Evolutionary conservation across 2,113 vertebrate species (phyloP), one percentile per base, ranked within the genome.

Genomic region (Pterocles orientalis): DNA sequence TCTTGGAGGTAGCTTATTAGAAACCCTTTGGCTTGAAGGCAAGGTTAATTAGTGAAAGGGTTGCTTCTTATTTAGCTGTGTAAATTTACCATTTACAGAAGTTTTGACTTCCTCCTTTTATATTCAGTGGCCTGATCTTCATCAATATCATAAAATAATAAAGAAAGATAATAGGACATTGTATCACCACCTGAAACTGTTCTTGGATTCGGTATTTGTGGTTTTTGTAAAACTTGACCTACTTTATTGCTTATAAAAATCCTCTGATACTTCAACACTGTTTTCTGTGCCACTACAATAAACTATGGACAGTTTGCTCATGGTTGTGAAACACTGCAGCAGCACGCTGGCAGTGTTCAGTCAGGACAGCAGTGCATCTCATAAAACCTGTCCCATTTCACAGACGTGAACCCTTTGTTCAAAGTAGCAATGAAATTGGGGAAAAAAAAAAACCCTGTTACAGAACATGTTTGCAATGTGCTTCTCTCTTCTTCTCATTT

Each of bases 391-490:
- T 28, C 24, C 19, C n/a, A 5, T 61, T 77, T 31, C 33, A 24
- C 1, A 1, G 13, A 39, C 0, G 0, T 18, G 31, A 60, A 82
- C 23, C 16, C 39, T n/a, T 54, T 1, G 2, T 54, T 50, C 56
- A 70, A 36, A 51, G 16, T 2, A 28, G 16, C 1, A 3, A 21
- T 48, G n/a, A 47, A 62, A 78, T 58, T 70, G 2, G 17, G 36
- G n/a, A n/a, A n/a, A 36, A 8, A 54, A 23, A 41, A 10, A 11
- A 8, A 0, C 3, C 14, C 45, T 7, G 3, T 29, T n/a, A 47
- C 20, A 53, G 36, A 66, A 31, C 26, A 7, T 7, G 50, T 69
- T 41, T 7, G 1, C 68, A 57, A 7, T 19, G n/a, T 33, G 24
- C 11, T 65, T 56, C 19, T 53, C 9, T 31, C 33, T 66, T n/a